A percentile compares a stretch with the other conserved stretches of the same genome.
Conservation (phyloP, 2,113 vertebrate species). For the Geococcyx californianus region DNA sequence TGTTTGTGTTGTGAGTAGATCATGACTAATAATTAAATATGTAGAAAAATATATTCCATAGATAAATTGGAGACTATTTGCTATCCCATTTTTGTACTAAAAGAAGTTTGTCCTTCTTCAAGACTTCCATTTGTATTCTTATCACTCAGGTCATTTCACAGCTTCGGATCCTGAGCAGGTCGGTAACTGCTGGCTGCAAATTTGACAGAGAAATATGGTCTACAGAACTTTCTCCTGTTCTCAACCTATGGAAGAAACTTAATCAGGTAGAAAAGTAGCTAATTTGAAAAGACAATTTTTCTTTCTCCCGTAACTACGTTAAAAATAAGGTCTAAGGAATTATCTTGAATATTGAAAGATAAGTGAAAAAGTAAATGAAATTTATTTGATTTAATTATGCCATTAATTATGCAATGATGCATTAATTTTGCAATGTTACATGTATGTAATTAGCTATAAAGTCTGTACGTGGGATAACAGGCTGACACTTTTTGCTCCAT, state of each 20-base stretch:
- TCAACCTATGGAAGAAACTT: slow-evolving; percentile 96
- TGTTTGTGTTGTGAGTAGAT: background rate
- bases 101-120: background rate
- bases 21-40: background rate
- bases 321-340: background rate
- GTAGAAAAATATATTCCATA: background rate
- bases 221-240: slow-evolving; percentile 90
- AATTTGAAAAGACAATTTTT: background rate
- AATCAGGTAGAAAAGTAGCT: slow-evolving; percentile 85
- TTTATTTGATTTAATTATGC: too few relatives aligned
- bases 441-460: background rate
- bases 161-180: slow-evolving; percentile 88
- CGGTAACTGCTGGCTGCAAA: slow-evolving; percentile 88
- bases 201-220: slow-evolving; percentile 98
- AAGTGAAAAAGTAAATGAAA: background rate
- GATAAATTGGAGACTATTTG: background rate
- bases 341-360: background rate
- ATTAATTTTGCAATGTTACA: background rate
- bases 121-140: slow-evolving; percentile 26
- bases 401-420: too few relatives aligned
- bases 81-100: background rate
- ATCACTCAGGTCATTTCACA: slow-evolving; percentile 91
- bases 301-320: background rate
- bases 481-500: background rate
- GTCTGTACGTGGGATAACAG: background rate